A percentile compares a stretch with the other conserved stretches of the same genome.
phyloP scores from a whole-genome alignment of 2,113 vertebrate genomes.

The Nycticorax nycticorax region DNA sequence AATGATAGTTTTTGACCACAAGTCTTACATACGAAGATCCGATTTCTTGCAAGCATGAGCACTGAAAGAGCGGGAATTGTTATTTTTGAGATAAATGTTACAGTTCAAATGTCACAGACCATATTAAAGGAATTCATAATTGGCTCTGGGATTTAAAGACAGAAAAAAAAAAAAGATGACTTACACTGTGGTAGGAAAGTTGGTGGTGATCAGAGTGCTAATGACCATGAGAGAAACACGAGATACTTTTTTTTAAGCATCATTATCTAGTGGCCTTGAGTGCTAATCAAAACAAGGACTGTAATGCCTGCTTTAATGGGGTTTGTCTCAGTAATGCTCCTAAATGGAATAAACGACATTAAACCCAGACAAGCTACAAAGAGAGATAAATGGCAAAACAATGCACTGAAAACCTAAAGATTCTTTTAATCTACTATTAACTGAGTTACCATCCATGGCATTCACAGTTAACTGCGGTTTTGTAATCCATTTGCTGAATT shows the following conservation, averaged over 20 bases:
- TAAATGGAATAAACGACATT: slow-evolving; percentile 45
- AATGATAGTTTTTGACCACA: not conserved
- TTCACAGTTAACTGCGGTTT: not conserved
- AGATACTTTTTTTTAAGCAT: not conserved
- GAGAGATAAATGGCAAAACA: slow-evolving; percentile 47
- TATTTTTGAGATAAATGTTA: not conserved
- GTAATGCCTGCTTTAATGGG: slow-evolving; percentile 42
- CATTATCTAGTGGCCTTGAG: slow-evolving; percentile 32
- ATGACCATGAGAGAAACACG: not conserved
- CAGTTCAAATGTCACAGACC: slow-evolving; percentile 2
- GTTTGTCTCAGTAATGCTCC: slow-evolving; percentile 43
- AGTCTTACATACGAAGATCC: not conserved
- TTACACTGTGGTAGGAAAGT: not conserved
- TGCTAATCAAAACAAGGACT: slow-evolving; percentile 49
- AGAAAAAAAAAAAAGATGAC: not conserved
- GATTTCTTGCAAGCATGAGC: not conserved
- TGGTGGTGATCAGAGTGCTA: slow-evolving; percentile 15
- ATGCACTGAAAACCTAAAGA: slow-evolving; percentile 9
- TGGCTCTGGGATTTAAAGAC: not conserved
- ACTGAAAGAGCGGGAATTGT: not conserved
- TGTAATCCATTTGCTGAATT: slow-evolving; percentile 6
- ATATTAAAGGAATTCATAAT: not conserved
- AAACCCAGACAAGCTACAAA: slow-evolving; percentile 20
- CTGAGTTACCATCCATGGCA: not conserved
- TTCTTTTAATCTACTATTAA: slow-evolving; percentile 45